Conservation (phyloP, 92 coral and sea anemone species). For the Zoanthus sociatus region DNA sequence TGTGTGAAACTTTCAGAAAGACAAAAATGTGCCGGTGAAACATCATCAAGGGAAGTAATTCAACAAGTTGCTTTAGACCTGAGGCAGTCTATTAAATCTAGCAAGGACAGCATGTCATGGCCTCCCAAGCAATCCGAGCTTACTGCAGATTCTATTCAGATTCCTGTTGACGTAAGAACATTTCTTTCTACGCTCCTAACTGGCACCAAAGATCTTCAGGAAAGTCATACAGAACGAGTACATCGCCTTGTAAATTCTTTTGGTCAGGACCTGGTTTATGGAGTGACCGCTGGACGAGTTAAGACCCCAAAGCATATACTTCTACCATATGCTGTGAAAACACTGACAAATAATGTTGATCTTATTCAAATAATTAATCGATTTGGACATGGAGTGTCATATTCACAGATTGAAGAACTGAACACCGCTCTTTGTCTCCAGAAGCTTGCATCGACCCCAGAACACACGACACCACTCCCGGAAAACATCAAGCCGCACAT, state of each 20-base stretch:
- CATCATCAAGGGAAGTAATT: slow-evolving; percentile 31
- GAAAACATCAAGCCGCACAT: slow-evolving; percentile 48
- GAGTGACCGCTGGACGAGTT: slow-evolving; percentile 60
- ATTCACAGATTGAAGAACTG: slow-evolving; percentile 74
- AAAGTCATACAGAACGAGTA: slow-evolving; percentile 22
- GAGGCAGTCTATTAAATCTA: slow-evolving; percentile 4
- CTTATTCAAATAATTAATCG: slow-evolving; percentile 60
- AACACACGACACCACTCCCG: slow-evolving; percentile 39
- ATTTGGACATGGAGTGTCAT: slow-evolving; percentile 69
- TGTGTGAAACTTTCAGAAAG: slow-evolving; percentile 7
- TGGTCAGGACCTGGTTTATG: slow-evolving; percentile 73
- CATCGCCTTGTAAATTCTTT: slow-evolving; percentile 59
- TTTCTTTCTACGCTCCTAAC: slow-evolving; percentile 45
- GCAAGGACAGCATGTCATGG: slow-evolving; percentile 51
- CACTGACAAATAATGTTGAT: slow-evolving; percentile 63
- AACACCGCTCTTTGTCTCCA: slow-evolving; percentile 58
- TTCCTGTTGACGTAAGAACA: slow-evolving; percentile 36
- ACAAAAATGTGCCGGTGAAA: slow-evolving; percentile 19
- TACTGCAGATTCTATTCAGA: slow-evolving; percentile 34
- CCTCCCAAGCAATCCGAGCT: slow-evolving; percentile 41
- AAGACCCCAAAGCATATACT: slow-evolving; percentile 77
- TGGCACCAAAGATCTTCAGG: not conserved
- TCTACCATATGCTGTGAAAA: slow-evolving; percentile 67
- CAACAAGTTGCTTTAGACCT: slow-evolving; percentile 27
- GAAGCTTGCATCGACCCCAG: slow-evolving; percentile 20